A percentile compares a stretch with the other conserved stretches of the same genome.
These are phyloP conservation scores for Rallus limicola DNA, from an alignment of 2,113 vertebrate genomes.

Conservation along the genomic window DNA sequence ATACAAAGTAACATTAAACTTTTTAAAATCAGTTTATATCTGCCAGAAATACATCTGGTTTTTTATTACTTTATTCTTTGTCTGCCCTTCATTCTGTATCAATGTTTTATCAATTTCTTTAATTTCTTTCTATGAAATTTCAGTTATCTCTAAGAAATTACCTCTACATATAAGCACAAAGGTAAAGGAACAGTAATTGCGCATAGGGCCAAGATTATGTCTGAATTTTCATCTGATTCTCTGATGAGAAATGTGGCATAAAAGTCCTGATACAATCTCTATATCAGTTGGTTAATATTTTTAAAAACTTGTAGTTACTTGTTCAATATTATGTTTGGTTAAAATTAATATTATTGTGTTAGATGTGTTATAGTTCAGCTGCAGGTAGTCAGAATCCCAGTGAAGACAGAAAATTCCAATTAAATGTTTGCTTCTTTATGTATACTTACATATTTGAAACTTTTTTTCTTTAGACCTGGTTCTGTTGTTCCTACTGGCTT, in stretches of 20 bases:
- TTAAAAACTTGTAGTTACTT: accelerated
- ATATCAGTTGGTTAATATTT: not conserved
- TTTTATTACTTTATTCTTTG: not conserved
- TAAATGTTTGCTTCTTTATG: not conserved
- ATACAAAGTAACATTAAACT: not conserved
- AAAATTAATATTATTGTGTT: not conserved
- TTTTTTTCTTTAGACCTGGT: slow-evolving; percentile 81
- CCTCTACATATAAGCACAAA: not conserved
- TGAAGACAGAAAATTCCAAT: not conserved
- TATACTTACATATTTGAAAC: not conserved
- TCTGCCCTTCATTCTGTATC: not conserved
- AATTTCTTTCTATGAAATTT: not conserved
- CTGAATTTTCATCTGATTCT: not conserved
- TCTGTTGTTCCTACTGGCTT: slow-evolving; percentile 94
- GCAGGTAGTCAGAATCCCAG: not conserved
- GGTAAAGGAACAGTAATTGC: not conserved
- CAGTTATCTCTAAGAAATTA: not conserved
- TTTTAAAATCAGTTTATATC: not conserved
- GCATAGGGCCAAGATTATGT: not conserved
- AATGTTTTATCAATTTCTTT: not conserved
- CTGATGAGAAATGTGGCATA: not conserved
- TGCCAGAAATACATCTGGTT: not conserved
- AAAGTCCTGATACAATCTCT: not conserved
- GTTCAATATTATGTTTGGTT: not conserved
- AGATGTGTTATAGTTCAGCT: not conserved